Base-by-base conservation (phyloP, 2,888 invertebrate species). In the Zonitis immaculata region DNA sequence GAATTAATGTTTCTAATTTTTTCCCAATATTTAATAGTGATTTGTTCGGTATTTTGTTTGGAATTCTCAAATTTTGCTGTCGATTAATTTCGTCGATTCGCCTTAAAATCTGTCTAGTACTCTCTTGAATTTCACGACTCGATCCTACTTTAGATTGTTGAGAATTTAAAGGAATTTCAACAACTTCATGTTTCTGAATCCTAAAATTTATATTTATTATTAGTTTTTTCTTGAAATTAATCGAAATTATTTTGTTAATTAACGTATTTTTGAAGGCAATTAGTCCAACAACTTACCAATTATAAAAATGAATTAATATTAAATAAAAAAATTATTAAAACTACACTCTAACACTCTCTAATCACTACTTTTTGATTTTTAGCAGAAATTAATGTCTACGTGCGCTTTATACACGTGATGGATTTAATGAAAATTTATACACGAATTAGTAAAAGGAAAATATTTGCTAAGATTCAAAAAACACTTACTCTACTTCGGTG, bases 21-120 rank as follows among this genome's bases (percentile, higher is more conserved):
- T n/a, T n/a, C n/a, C n/a, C n/a, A n/a, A n/a, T n/a, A n/a, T n/a
- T n/a, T n/a, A n/a, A n/a, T n/a, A n/a, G n/a, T n/a, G n/a, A n/a
- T n/a, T n/a, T n/a, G n/a, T n/a, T n/a, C 32, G 32, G 32, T 14
- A 7, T 1, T 7, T 8, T 12, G 8, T 7, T 32, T 14, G 8
- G 3, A 2, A 8, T 32, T 8, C 8, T 57, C 20, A 35, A 77
- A 70, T 73, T 78, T 73, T 66, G 76, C 67, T 76, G 76, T 43
- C 77, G 75, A 62, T 83, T 83, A 4, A 83, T 75, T 52, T 75
- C 73, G 63, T 77, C 78, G 55, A 83, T 83, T 72, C 81, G 82
- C 32, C 79, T 77, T 25, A 83, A 66, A 50, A 83, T 82, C 27
- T 80, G 78, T 67, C 66, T 67, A 1, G 77, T 75, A 48, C 57